Evolutionary conservation across 2,797 vertebrate genomes (phyloP).

Genomic region (Platyrinchus mystaceus): DNA sequence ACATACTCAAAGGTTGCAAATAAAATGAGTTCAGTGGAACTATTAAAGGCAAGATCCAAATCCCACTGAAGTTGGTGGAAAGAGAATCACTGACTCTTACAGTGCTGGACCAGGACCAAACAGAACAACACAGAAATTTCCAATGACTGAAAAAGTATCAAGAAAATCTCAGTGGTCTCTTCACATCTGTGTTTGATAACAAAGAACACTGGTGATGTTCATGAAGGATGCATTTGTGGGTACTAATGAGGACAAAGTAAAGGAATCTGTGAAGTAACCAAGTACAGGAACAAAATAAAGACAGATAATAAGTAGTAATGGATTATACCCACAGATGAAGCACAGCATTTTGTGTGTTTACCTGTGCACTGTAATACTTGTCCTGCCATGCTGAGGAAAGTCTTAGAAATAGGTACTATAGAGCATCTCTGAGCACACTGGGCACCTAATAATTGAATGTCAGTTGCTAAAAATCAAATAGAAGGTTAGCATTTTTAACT

Average conservation of each 20-base stretch:
- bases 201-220: not conserved
- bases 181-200: conserved; percentile 61
- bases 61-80: not conserved
- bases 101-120: not conserved
- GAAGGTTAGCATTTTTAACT: not conserved
- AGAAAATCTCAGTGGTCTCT: conserved; percentile 48
- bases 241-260: conserved; percentile 49
- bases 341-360: not conserved
- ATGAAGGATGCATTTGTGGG: conserved; percentile 31
- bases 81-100: not conserved
- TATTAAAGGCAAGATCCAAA: conserved; percentile 42
- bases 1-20: conserved; percentile 7
- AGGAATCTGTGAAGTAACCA: conserved; percentile 39
- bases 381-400: not conserved
- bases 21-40: not conserved
- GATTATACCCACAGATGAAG: not conserved
- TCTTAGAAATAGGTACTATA: not conserved
- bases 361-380: not conserved
- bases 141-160: conserved; percentile 27
- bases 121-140: conserved; percentile 47
- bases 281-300: conserved; percentile 22
- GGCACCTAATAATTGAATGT: not conserved
- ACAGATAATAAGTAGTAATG: not conserved
- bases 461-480: not conserved
- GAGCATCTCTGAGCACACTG: not conserved